These are phyloP conservation scores for Nebria salina DNA, from an alignment of 2,888 invertebrate species.

Conservation along the genomic window DNA sequence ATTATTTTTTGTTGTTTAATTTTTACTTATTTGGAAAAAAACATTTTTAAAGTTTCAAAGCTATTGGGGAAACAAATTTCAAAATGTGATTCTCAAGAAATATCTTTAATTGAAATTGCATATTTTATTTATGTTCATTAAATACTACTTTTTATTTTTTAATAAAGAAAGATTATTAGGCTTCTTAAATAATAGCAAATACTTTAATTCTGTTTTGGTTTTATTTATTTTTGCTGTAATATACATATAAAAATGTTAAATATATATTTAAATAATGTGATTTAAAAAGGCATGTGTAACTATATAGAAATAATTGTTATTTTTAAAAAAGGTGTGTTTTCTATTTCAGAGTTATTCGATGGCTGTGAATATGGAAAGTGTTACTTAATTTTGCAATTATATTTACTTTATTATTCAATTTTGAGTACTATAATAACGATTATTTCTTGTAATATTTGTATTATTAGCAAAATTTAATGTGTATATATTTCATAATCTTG, in stretches of 20 bases:
- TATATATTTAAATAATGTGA: conserved; percentile 5
- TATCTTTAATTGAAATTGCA: not conserved
- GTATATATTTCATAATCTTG: too few relatives aligned
- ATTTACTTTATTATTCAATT: not conserved
- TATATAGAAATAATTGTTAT: not conserved
- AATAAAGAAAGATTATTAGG: too few relatives aligned
- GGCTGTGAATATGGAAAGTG: not conserved
- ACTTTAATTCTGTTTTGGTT: conserved; percentile 18
- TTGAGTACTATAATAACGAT: too few relatives aligned
- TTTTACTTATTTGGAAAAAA: not conserved
- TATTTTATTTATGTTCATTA: too few relatives aligned
- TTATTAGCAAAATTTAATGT: too few relatives aligned
- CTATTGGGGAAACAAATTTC: not conserved
- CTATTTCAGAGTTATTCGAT: not conserved
- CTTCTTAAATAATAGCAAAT: not conserved
- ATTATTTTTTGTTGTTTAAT: not conserved
- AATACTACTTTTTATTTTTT: too few relatives aligned
- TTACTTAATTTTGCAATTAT: not conserved
- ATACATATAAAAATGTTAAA: not conserved
- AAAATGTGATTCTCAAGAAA: not conserved
- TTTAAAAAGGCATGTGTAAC: conserved; percentile 14
- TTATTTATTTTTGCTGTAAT: not conserved
- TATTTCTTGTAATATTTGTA: too few relatives aligned
- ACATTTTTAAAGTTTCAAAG: not conserved
- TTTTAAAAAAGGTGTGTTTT: conserved; percentile 2